phyloP scores from a whole-genome alignment of 2,797 vertebrate species.

The Australoheros facetus region DNA sequence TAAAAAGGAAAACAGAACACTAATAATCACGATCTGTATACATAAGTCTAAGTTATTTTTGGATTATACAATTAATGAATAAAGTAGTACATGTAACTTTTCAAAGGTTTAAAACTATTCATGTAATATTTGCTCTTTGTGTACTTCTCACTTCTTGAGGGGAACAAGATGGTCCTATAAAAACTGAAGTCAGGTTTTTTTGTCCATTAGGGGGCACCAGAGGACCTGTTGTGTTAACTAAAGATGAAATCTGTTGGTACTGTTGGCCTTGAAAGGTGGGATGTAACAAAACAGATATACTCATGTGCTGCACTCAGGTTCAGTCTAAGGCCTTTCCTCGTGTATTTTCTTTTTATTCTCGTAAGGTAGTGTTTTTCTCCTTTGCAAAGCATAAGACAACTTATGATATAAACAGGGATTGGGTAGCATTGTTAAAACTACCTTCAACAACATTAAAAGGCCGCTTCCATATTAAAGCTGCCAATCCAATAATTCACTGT shows the following conservation, averaged over 20 bases:
- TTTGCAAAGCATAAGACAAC: not conserved
- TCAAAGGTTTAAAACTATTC: not conserved
- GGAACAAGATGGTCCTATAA: not conserved
- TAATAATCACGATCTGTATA: not conserved
- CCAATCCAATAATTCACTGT: no score
- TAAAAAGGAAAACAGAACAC: not conserved
- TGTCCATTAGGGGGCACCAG: conserved; percentile 45
- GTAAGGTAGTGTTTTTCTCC: not conserved
- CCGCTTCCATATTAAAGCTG: no score
- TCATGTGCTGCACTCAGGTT: no score
- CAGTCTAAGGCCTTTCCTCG: not conserved
- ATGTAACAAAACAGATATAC: not conserved
- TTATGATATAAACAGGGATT: no score
- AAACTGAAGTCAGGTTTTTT: not conserved
- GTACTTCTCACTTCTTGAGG: not conserved
- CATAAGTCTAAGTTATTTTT: no score
- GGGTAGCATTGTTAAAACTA: not conserved
- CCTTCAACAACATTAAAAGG: no score
- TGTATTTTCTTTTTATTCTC: not conserved
- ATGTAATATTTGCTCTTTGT: not conserved
- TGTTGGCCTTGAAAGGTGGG: not conserved
- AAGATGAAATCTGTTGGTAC: not conserved
- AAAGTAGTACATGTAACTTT: not conserved
- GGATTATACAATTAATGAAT: not conserved
- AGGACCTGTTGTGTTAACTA: not conserved